Evolutionary conservation across 1,140 invertebrate genomes (phyloP).

Genomic region (Macrotrachela quadricornifera): DNA sequence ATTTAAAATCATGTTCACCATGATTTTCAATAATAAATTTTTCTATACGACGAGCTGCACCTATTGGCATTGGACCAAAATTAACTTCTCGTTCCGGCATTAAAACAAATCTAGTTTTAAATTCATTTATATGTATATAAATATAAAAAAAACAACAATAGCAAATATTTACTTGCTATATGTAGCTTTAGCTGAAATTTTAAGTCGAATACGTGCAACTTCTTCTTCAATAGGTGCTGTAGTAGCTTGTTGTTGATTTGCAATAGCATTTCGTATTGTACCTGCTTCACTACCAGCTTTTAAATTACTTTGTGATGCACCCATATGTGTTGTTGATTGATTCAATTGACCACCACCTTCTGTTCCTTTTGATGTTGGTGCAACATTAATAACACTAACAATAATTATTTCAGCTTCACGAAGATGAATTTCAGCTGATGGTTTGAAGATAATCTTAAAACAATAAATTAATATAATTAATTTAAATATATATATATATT

Average conservation of each 20-base stretch:
- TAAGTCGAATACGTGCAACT: constrained; percentile 29
- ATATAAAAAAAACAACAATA: constrained; percentile 5
- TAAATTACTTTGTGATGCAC: too few relatives aligned
- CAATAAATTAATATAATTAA: too few relatives aligned
- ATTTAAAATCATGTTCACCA: constrained; percentile 30
- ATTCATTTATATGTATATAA: neutral
- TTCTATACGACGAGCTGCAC: constrained; percentile 20
- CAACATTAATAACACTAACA: too few relatives aligned
- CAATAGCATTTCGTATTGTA: neutral
- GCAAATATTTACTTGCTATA: constrained; percentile 27
- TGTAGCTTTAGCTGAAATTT: constrained; percentile 24
- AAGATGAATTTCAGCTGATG: constrained; percentile 1
- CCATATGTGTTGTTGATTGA: too few relatives aligned
- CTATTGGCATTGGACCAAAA: constrained; percentile 26
- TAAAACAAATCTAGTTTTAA: constrained; percentile 20
- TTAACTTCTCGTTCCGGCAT: constrained; percentile 25
- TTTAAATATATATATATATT: too few relatives aligned
- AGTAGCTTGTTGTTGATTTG: constrained; percentile 25
- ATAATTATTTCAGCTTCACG: neutral
- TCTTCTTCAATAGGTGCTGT: constrained; percentile 23
- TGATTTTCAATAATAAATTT: constrained; percentile 29
- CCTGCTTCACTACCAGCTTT: too few relatives aligned
- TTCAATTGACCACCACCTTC: too few relatives aligned
- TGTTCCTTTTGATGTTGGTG: too few relatives aligned
- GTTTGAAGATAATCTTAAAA: neutral